Conservation (phyloP, 2,797 vertebrate genomes). For the Crocidura indochinensis region DNA sequence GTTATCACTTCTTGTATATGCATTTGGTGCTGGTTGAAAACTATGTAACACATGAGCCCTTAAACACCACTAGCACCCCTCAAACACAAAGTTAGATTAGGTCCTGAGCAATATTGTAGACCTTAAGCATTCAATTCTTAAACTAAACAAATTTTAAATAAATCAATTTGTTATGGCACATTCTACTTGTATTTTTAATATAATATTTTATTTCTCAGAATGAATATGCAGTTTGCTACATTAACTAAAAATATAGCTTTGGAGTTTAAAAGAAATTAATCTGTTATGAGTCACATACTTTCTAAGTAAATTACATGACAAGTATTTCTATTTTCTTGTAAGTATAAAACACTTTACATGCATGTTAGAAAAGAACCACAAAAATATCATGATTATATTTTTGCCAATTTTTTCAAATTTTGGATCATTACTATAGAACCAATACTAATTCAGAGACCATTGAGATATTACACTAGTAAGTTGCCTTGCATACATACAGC, state of each 20-base stretch:
- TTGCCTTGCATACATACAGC: no score
- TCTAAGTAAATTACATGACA: neutral
- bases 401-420: neutral
- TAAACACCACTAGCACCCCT: no score
- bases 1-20: no score
- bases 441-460: neutral
- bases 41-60: no score
- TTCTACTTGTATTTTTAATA: neutral
- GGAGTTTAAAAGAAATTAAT: neutral
- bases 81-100: no score
- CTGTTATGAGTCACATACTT: neutral
- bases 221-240: neutral
- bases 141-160: no score
- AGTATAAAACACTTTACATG: neutral
- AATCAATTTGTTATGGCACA: no score
- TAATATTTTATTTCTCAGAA: conserved; percentile 26
- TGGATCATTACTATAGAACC: neutral
- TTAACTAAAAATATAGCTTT: neutral
- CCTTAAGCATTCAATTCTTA: no score
- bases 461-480: no score
- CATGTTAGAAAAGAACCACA: neutral
- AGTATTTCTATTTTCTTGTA: neutral
- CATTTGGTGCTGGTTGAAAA: no score
- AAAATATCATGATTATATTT: neutral
- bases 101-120: no score